These are phyloP conservation scores for Poliocrania exsul DNA, from an alignment of 2,797 vertebrate species.

Conservation along the genomic window DNA sequence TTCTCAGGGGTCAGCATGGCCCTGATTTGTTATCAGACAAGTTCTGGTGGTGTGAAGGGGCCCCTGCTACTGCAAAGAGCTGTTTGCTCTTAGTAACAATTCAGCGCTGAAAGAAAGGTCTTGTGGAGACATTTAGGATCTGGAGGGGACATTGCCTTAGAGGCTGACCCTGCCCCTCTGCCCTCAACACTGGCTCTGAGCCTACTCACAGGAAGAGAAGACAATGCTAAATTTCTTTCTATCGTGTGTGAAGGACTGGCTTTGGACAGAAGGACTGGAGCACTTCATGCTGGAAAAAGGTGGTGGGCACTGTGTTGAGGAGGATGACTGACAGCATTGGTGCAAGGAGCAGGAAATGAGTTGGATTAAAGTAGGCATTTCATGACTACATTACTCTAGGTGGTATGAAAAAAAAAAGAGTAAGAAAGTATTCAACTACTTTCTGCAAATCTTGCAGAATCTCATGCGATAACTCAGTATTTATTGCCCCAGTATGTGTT, in stretches of 20 bases:
- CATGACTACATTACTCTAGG: background rate
- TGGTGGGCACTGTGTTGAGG: background rate
- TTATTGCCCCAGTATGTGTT: background rate
- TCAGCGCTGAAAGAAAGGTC: background rate
- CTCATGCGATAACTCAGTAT: background rate
- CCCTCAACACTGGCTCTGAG: background rate
- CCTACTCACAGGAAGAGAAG: background rate
- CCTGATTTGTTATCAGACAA: background rate
- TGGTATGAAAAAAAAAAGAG: background rate
- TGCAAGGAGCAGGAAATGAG: background rate
- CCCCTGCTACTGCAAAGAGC: background rate
- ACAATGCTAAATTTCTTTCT: background rate
- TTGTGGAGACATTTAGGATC: background rate
- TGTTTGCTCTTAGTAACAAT: background rate
- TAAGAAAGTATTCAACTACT: background rate
- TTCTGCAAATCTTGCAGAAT: background rate
- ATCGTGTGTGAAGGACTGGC: background rate
- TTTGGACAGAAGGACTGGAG: background rate
- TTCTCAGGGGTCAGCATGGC: background rate
- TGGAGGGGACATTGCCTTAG: background rate
- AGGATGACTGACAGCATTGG: background rate
- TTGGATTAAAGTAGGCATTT: background rate
- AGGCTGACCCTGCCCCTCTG: background rate
- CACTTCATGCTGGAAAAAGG: background rate
- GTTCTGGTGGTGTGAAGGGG: background rate